phyloP scores from a whole-genome alignment of 2,797 vertebrate genomes.

The Helarctos malayanus region DNA sequence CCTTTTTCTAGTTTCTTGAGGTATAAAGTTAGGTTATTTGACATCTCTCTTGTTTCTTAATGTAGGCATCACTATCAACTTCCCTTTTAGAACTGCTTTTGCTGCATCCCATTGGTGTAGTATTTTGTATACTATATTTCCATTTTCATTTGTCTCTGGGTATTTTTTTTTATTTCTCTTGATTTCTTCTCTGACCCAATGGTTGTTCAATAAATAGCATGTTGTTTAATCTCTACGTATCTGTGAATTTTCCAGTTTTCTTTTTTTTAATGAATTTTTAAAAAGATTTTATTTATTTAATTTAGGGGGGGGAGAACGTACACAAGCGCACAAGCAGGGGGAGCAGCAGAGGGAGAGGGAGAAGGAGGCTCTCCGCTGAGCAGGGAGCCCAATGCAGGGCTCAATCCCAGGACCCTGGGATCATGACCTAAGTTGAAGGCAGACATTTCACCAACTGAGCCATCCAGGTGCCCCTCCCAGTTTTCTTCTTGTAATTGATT shows the following conservation, averaged over 20 bases:
- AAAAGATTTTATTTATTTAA: background rate
- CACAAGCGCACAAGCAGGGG: background rate
- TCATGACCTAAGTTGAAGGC: too few species aligned
- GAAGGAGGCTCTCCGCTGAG: background rate
- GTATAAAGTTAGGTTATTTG: background rate
- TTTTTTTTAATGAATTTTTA: background rate
- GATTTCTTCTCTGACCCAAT: background rate
- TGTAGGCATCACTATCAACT: background rate
- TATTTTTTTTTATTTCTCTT: background rate
- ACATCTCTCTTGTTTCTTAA: conserved; percentile 20
- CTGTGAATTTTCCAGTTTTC: background rate
- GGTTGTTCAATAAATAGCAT: background rate
- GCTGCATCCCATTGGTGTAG: background rate
- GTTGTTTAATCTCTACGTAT: background rate
- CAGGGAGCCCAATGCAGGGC: background rate
- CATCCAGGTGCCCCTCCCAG: background rate
- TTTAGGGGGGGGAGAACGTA: background rate
- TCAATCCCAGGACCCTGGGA: background rate
- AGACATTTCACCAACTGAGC: background rate
- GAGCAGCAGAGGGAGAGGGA: background rate
- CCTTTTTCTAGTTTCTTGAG: background rate
- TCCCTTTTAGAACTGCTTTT: conserved; percentile 12
- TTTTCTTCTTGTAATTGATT: background rate
- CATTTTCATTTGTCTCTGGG: conserved; percentile 3
- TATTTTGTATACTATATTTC: background rate